Evolutionary conservation across 64 coral and sea anemone genomes (phyloP), one percentile per base, ranked within the genome.

Genomic region (Porites lutea): DNA sequence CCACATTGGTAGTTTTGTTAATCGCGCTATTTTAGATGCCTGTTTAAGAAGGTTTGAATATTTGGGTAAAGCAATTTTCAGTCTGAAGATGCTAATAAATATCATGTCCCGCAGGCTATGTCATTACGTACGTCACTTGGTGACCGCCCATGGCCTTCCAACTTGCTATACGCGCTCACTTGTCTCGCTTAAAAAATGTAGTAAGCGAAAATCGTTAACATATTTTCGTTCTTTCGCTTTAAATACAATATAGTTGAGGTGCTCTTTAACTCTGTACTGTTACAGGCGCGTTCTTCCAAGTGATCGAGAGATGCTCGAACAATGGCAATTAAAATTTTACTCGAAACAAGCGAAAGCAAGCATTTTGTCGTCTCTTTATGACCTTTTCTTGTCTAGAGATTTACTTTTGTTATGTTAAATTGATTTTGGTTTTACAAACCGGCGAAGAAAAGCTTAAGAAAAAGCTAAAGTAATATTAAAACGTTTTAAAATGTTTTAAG

Each of bases 241-340:
- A 18, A 52, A 84, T 21, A 48, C 61, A 68, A 68, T 69, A 84
- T 66, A 52, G 45, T 50, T 22, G 43, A 68, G 49, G 12, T 46
- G 18, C 73, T 13, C 48, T 76, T 76, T 48, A 18, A 4, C 73
- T 19, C 3, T 57, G 12, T 46, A 50, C 19, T 68, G 18, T 67
- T 10, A 19, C 19, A 51, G 62, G 46, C 22, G 10, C 69, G 19
- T 51, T 13, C 63, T 8, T 84, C 81, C 44, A 84, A 84, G 81
- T 63, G 81, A 84, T 63, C 43, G 46, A 84, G 63, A 69, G 62
- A 52, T 64, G 12, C 14, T 18, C 22, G 81, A 84, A 84, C 81
- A 84, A 84, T 84, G 81, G 81, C 81, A 84, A 84, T 84, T 84
- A 84, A 84, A 84, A 68, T 84, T 84, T 84, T 22, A 84, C 46